Evolutionary conservation across 1,140 invertebrate species (phyloP).

Genomic region (Gyrodactylus salaris): DNA sequence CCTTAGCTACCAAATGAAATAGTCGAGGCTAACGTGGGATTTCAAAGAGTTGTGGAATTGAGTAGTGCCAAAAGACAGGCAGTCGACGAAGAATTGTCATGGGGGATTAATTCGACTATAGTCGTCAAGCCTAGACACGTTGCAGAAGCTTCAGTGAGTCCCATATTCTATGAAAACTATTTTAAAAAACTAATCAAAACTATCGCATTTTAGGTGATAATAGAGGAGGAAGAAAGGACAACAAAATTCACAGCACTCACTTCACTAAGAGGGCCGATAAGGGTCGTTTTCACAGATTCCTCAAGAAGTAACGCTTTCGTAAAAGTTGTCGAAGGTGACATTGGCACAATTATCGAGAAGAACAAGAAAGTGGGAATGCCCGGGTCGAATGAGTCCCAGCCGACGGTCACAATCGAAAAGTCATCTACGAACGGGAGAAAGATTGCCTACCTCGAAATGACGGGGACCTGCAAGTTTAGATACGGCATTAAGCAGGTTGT

Average conservation of each 20-base stretch:
- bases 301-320: constrained; percentile 13
- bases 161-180: not conserved
- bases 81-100: constrained; percentile 14
- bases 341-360: constrained; percentile 10
- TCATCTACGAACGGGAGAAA: not conserved
- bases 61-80: constrained; percentile 13
- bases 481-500: constrained; percentile 13
- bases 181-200: constrained; percentile 11
- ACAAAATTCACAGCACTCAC: constrained; percentile 14
- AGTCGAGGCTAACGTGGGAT: constrained; percentile 16
- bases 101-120: constrained; percentile 16
- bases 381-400: constrained; percentile 5
- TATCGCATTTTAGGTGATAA: constrained; percentile 13
- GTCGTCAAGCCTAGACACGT: constrained; percentile 12
- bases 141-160: not conserved
- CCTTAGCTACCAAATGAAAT: constrained; percentile 17
- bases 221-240: constrained; percentile 14
- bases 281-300: constrained; percentile 12
- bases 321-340: constrained; percentile 12
- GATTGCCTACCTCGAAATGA: constrained; percentile 10
- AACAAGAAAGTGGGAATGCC: constrained; percentile 9
- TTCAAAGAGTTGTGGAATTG: constrained; percentile 13
- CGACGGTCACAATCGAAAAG: not conserved
- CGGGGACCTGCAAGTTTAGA: constrained; percentile 12
- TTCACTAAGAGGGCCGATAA: constrained; percentile 12